Evolutionary conservation across 2,113 vertebrate genomes (phyloP), one percentile per base, ranked within the genome.

Genomic region (Leptosomus discolor): DNA sequence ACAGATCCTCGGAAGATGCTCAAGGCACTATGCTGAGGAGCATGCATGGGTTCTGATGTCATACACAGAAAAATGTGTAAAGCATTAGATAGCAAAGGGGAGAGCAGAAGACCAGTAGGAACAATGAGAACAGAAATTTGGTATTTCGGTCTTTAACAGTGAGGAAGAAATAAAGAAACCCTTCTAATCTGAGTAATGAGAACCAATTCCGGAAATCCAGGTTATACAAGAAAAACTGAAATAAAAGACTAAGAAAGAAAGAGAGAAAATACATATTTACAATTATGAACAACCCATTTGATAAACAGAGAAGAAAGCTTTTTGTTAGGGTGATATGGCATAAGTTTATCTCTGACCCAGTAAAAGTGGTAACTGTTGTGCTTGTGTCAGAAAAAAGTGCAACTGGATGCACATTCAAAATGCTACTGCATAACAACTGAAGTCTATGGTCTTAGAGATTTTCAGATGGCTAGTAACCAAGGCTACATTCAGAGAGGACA

Each of bases 111-210:
- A 50, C 34, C 30, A 50, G 67, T n/a, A 92, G 18, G 36, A 90
- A 56, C 6, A 16, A 22, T 0, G 3, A 76, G 22, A 80, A 51
- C 0, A 75, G 60, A 61, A 36, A 75, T 41, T 2, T 39, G 5
- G 26, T 65, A n/a, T 68, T 65, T 84, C 68, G n/a, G 68, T 41
- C 37, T 86, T 60, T 41, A 39, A 54, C 54, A 91, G 11, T 12
- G 26, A 70, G 8, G 15, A 73, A 68, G 37, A 85, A 79, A 88
- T 48, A 15, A 90, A 61, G n/a, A 73, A 68, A 75, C 12, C 3
- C 26, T 73, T 50, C 29, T 75, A 27, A 34, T 60, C 24, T 39
- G 34, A 75, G 29, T 45, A 81, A 70, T n/a, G 16, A 73, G 29
- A 81, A 70, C 6, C 29, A 58, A 36, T 64, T 74, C n/a, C 41